Percentiles rank a stretch among this genome's conserved stretches.
Conservation (phyloP, 2,888 invertebrate genomes). For the Disparrhopalites patrizii region DNA sequence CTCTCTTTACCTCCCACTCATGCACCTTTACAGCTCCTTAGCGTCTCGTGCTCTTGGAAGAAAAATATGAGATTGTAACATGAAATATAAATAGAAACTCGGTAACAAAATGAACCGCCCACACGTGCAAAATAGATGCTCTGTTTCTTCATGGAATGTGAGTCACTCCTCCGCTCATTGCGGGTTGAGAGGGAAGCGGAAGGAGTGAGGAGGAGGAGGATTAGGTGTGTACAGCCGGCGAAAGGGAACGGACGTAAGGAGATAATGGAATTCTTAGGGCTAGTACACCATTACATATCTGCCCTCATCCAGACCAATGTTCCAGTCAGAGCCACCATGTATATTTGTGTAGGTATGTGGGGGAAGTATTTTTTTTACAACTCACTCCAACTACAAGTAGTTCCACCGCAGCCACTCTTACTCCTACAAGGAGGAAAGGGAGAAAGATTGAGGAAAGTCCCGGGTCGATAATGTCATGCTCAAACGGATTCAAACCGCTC, state of each 20-base stretch:
- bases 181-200: neutral
- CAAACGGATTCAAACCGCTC: slow-evolving; percentile 22
- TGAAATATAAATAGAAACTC: neutral
- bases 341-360: too few relatives aligned
- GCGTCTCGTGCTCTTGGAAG: too few relatives aligned
- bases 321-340: too few relatives aligned
- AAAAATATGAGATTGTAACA: too few relatives aligned
- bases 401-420: too few relatives aligned
- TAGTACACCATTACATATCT: neutral
- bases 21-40: too few relatives aligned
- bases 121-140: neutral
- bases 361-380: too few relatives aligned
- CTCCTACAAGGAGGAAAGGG: neutral
- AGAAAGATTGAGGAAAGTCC: slow-evolving; percentile 5
- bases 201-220: neutral
- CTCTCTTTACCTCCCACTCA: neutral
- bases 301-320: too few relatives aligned
- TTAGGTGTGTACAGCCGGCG: slow-evolving; percentile 1
- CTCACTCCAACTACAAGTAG: too few relatives aligned
- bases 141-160: too few relatives aligned
- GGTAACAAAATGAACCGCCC: neutral
- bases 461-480: slow-evolving; percentile 28
- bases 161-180: too few relatives aligned
- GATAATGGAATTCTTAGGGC: slow-evolving; percentile 7
- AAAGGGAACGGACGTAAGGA: slow-evolving; percentile 6